Evolutionary conservation across 2,888 invertebrate genomes (phyloP).

Genomic region (Conops quadrifasciatus): DNA sequence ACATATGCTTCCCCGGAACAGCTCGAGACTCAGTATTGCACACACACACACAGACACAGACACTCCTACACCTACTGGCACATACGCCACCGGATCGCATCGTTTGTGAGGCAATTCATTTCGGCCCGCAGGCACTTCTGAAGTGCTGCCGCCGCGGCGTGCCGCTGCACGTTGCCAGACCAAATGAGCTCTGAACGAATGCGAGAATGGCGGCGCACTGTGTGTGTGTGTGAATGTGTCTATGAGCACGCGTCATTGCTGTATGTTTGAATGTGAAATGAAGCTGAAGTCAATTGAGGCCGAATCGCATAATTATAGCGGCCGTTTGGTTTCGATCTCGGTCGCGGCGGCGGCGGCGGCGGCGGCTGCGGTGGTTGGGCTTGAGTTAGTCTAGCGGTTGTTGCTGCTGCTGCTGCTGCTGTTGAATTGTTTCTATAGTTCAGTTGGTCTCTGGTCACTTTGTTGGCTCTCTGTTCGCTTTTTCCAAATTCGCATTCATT

Average conservation of each 20-base stretch:
- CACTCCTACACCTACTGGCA: too few relatives aligned
- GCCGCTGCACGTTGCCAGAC: too few relatives aligned
- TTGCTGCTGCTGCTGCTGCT: neutral
- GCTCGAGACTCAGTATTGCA: too few relatives aligned
- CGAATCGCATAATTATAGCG: conserved; percentile 19
- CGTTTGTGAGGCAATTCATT: neutral
- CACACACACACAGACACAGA: conserved; percentile 2
- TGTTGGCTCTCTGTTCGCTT: too few relatives aligned
- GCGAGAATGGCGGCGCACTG: neutral
- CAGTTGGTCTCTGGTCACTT: neutral
- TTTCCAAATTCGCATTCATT: too few relatives aligned
- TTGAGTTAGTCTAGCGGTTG: neutral
- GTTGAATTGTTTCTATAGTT: neutral
- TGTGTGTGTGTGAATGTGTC: conserved; percentile 4
- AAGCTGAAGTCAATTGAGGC: conserved; percentile 6
- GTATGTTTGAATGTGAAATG: neutral
- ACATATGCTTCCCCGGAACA: too few relatives aligned
- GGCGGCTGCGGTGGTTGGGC: neutral
- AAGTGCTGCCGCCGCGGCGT: neutral
- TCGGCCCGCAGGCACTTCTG: neutral
- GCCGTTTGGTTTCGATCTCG: neutral
- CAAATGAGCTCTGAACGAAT: neutral
- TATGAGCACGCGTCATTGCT: neutral
- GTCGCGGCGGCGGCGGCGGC: neutral
- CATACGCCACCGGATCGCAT: neutral